Base-by-base conservation (phyloP, 53 echinoderm and acorn worm species). In the Crossaster papposus region DNA sequence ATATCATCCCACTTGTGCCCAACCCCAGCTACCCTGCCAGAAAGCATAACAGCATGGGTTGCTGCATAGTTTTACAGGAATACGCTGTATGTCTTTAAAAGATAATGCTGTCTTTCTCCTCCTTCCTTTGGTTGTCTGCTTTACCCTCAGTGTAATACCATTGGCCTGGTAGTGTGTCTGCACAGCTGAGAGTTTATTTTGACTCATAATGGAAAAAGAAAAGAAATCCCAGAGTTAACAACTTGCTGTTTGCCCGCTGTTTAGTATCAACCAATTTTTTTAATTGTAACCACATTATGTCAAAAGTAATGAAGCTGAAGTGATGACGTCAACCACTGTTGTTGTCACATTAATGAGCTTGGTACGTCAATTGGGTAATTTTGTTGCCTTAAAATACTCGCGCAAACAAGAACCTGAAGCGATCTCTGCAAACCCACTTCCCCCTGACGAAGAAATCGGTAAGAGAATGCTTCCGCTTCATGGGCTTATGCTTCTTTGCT, bases 1-100 rank as follows among this genome's bases (percentile, higher is more conserved):
- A 83, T 83, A 14, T 83, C 83, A n/a, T 83, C 83, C 50, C 83
- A 17, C 37, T 83, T 83, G 70, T 83, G 83, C 36, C 83, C 83
- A 22, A 71, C 23, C 36, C 83, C 83, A 22, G 83, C 23, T 68
- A 68, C 83, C 37, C 72, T 37, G 38, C 83, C 72, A 35, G 83
- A 51, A 12, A 83, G 83, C 83, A 83, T 83, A 11, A 83, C 83
- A 14, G 83, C 72, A 71, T 83, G 83, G 1, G 83, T 70, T 0
- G 65, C 23, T 64, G 83, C 83, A 83, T 83, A 83, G 28, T 83
- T 83, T 51, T 83, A 71, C 8, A 70, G 83, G 70, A 68, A 83
- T 44, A 83, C 52, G 36, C 44, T 83, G 83, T 0, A 38, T 83
- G 70, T 83, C 83, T 70, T 83, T 71, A 68, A 83, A 83, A 51